These are phyloP conservation scores for Thamnophis sirtalis DNA, from an alignment of 2,113 vertebrate genomes.

Conservation along the genomic window DNA sequence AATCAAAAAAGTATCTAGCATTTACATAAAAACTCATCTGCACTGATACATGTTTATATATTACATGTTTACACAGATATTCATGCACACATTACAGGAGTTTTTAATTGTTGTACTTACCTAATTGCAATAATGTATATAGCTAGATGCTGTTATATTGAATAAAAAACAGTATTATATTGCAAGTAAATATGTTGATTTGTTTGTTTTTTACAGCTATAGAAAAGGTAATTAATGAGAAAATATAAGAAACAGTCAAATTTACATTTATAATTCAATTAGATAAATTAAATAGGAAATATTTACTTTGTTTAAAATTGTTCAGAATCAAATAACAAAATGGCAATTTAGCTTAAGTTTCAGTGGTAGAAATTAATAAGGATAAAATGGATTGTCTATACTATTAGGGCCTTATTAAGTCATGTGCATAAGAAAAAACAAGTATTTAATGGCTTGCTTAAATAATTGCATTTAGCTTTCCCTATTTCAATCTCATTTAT, in stretches of 20 bases:
- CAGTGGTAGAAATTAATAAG: conserved; percentile 19
- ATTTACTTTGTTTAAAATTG: conserved; percentile 45
- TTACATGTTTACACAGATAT: background rate
- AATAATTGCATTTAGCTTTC: background rate
- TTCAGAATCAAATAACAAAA: conserved; percentile 29
- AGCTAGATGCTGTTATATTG: background rate
- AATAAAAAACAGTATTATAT: background rate
- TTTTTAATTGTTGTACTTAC: background rate
- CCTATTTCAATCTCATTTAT: background rate
- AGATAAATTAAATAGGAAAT: conserved; percentile 66
- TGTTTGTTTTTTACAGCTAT: conserved; percentile 11
- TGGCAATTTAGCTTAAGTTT: conserved; percentile 35
- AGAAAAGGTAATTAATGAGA: conserved; percentile 35
- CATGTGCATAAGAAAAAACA: background rate
- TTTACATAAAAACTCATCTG: background rate
- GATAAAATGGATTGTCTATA: conserved; percentile 1
- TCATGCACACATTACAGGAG: background rate
- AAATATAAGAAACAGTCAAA: conserved; percentile 59
- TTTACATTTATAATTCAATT: conserved; percentile 50
- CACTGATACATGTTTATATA: background rate
- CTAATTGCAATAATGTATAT: background rate
- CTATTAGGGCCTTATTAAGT: conserved; percentile 4
- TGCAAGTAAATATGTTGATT: background rate
- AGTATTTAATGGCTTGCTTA: conserved; percentile 15
- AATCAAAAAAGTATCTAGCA: background rate